These are phyloP conservation scores for Labeo rohita DNA, from an alignment of 2,113 vertebrate species.

Conservation along the genomic window DNA sequence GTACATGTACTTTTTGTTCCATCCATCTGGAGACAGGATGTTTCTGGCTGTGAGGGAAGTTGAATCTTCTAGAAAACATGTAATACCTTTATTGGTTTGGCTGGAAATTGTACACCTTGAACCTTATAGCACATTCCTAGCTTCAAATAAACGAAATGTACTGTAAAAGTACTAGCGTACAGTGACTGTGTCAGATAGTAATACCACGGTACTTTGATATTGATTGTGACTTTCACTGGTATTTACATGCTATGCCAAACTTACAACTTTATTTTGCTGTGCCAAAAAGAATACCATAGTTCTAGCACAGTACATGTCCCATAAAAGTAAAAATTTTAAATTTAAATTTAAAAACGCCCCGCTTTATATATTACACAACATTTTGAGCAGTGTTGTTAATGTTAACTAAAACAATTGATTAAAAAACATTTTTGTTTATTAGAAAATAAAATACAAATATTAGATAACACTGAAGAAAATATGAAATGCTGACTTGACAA, in stretches of 20 bases:
- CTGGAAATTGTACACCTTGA: background rate
- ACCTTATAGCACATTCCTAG: background rate
- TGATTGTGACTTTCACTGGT: background rate
- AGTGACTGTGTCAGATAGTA: background rate
- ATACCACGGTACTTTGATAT: background rate
- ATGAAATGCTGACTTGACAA: background rate
- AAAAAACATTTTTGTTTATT: background rate
- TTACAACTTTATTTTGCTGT: too few species aligned
- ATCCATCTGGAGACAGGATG: background rate
- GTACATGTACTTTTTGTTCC: constrained; percentile 1
- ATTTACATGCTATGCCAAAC: too few species aligned
- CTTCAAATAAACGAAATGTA: background rate
- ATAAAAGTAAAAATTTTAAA: too few species aligned
- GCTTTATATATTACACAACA: too few species aligned
- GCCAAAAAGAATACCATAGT: too few species aligned
- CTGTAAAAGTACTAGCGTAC: background rate
- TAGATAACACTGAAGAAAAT: too few species aligned
- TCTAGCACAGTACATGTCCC: too few species aligned
- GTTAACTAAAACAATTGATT: background rate
- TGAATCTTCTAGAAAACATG: constrained; percentile 1
- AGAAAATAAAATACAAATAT: background rate
- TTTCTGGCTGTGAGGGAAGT: background rate
- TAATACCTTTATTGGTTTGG: background rate
- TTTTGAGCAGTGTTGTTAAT: background rate
- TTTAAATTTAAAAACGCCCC: too few species aligned